Conservation (phyloP, 2,113 vertebrate genomes). For the Phaethon lepturus region DNA sequence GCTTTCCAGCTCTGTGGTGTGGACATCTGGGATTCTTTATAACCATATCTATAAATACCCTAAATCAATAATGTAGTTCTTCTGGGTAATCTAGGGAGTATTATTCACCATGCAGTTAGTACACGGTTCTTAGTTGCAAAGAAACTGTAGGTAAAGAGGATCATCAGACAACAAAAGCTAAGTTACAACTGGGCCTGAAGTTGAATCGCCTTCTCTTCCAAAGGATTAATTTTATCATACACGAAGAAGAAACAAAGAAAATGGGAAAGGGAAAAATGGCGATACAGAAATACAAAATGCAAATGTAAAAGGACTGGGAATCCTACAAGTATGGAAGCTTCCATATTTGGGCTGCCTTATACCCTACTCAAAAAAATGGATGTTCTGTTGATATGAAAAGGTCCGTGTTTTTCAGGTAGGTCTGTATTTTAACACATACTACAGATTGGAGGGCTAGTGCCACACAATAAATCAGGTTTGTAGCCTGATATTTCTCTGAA, state of each 20-base stretch:
- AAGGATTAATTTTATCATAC: background rate
- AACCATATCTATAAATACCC: background rate
- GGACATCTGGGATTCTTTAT: background rate
- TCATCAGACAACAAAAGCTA: background rate
- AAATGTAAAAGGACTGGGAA: background rate
- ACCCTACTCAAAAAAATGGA: background rate
- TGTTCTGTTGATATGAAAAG: background rate
- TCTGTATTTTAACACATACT: background rate
- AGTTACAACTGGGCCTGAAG: background rate
- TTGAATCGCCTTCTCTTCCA: background rate
- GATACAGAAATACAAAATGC: background rate
- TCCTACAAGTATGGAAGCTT: background rate
- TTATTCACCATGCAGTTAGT: background rate
- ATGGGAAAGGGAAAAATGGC: background rate
- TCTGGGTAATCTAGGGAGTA: background rate
- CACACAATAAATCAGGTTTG: background rate
- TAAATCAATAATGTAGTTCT: background rate
- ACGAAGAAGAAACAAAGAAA: background rate
- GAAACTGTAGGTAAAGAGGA: background rate
- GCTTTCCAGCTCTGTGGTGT: background rate
- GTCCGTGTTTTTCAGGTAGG: background rate
- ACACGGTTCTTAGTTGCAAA: background rate
- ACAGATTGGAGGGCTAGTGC: background rate
- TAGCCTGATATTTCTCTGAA: background rate
- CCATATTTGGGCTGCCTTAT: background rate